Base-by-base conservation (phyloP, 2,888 invertebrate genomes). In the Bellardia bayeri region DNA sequence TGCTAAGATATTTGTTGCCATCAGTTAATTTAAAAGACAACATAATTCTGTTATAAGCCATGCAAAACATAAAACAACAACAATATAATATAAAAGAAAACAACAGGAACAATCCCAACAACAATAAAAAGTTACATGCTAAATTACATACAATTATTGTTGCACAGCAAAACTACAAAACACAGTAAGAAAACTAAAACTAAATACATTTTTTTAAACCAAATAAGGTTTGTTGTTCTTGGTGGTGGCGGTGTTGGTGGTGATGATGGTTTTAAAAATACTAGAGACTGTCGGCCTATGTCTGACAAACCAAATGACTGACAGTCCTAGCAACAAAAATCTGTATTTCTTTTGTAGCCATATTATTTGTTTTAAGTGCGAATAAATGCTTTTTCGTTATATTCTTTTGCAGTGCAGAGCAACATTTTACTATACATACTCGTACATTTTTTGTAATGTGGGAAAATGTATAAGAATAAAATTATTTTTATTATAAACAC, bases 61-160 rank as follows among this genome's bases (percentile, higher is more conserved):
- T 33, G 8, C n/a, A 56, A 71, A 61, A 13, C n/a, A 56, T 64
- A 61, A 13, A 30, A 64, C 64, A 82, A 72, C 5, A 51, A 37
- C 33, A 72, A 37, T 54, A 16, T 33, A 49, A 33, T 54, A 9
- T 37, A 54, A 63, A n/a, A 69, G 11, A 72, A 40, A 74, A 64
- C 30, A 69, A 80, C 23, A 23, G 23, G 23, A 23, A 23, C 23
- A 23, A 23, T 23, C 23, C 23, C 23, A 23, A 23, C 68, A 82
- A 76, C 63, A 84, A 79, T 40, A 54, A 79, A 87, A 76, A 81
- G 72, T 81, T 74, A 81, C 87, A 87, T 78, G 81, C 66, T 33
- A 84, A 87, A 87, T 92, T 91, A 91, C 90, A 92, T 90, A 90
- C 90, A 91, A 92, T 92, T 92, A 92, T 91, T 72, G 54, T 81